Percentiles rank a stretch among this genome's conserved stretches.
Evolutionary conservation across 2,113 vertebrate species (phyloP).

Genomic region (Nycticebus coucang): DNA sequence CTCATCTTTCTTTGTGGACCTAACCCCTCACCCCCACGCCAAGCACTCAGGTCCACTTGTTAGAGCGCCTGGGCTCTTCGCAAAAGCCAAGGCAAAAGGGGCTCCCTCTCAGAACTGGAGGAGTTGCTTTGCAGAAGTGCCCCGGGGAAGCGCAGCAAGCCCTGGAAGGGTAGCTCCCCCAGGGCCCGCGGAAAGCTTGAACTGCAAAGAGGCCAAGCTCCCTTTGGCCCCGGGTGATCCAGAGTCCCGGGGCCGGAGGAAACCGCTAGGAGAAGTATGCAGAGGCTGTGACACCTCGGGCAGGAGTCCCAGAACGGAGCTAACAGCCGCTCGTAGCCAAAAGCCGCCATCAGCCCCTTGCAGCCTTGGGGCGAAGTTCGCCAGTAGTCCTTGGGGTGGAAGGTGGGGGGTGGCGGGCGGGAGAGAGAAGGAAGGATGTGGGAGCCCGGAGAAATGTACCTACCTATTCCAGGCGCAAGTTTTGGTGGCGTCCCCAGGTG

Average conservation of each 20-base stretch:
- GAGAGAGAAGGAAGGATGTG: not conserved
- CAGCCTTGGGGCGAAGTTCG: slow-evolving; percentile 67
- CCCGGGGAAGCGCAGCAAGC: slow-evolving; percentile 43
- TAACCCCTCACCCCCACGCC: not conserved
- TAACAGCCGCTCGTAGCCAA: not conserved
- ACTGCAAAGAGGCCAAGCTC: slow-evolving; percentile 48
- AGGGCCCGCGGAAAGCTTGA: slow-evolving; percentile 39
- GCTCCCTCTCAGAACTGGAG: not conserved
- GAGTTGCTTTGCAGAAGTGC: slow-evolving; percentile 71
- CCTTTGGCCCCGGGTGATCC: not conserved
- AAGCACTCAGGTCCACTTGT: slow-evolving; percentile 61
- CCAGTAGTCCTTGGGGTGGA: slow-evolving; percentile 54
- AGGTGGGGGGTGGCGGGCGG: not conserved
- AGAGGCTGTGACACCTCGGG: not conserved
- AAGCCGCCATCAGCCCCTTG: not conserved
- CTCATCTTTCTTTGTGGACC: not conserved
- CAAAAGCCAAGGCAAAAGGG: not conserved
- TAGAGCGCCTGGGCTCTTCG: slow-evolving; percentile 62
- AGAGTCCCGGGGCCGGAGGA: not conserved
- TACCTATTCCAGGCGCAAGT: slow-evolving; percentile 77
- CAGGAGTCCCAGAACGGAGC: not conserved
- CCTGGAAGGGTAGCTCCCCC: slow-evolving; percentile 41
- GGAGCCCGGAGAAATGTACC: slow-evolving; percentile 56
- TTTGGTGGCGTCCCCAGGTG: slow-evolving; percentile 70
- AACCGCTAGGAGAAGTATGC: not conserved